These are phyloP conservation scores for Rhea pennata DNA, from an alignment of 2,113 vertebrate species.

Conservation along the genomic window DNA sequence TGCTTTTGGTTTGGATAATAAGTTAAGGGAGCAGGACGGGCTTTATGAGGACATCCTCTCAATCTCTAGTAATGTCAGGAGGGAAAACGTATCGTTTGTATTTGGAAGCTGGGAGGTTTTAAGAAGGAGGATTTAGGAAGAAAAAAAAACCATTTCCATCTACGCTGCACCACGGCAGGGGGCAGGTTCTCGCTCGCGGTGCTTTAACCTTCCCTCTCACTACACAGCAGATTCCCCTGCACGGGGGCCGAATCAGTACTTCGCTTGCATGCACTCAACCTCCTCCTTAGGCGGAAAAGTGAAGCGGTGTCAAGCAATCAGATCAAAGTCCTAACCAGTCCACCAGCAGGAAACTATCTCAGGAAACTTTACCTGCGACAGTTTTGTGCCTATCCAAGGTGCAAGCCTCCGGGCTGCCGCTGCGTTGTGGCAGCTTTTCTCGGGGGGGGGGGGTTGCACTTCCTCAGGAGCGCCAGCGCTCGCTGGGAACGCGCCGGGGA, in stretches of 20 bases:
- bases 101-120: not conserved
- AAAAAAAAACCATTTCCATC: not conserved
- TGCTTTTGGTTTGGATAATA: not conserved
- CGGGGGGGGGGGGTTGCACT: not conserved
- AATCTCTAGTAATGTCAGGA: no score
- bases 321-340: not conserved
- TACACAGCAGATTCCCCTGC: not conserved
- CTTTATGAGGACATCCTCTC: not conserved
- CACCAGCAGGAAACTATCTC: not conserved
- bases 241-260: not conserved
- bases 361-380: not conserved
- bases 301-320: not conserved
- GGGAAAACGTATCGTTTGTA: not conserved
- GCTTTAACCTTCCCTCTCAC: not conserved
- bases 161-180: not conserved
- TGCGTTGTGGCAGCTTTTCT: not conserved
- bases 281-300: not conserved
- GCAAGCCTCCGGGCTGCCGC: not conserved
- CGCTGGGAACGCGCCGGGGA: no score
- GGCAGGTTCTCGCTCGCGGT: not conserved
- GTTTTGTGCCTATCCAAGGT: not conserved
- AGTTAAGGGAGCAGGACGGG: not conserved
- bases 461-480: not conserved
- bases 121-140: not conserved
- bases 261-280: not conserved